Conservation (phyloP, 1,140 invertebrate species). For the Ephestia elutella region DNA sequence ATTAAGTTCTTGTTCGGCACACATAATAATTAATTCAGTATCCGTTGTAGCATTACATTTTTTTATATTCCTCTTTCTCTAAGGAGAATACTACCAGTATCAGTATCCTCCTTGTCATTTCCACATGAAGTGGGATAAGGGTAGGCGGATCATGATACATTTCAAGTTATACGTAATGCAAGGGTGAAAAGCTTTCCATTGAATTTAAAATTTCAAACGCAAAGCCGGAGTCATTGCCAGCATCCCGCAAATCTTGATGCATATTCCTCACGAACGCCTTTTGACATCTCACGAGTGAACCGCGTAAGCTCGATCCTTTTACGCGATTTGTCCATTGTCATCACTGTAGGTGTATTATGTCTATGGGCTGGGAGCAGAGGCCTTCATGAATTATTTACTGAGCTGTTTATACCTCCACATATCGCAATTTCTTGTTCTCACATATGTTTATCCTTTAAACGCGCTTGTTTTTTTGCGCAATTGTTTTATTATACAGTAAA, state of each 20-base stretch:
- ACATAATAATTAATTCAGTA: too few relatives aligned
- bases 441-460: slow-evolving; percentile 18
- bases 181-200: background rate
- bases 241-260: slow-evolving; percentile 45
- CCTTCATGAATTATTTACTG: slow-evolving; percentile 59
- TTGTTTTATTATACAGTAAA: slow-evolving; percentile 18
- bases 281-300: slow-evolving; percentile 47
- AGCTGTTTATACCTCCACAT: slow-evolving; percentile 32
- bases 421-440: slow-evolving; percentile 31
- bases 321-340: slow-evolving; percentile 51
- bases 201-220: background rate
- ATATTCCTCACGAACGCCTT: slow-evolving; percentile 38
- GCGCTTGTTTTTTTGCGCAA: slow-evolving; percentile 3
- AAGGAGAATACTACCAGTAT: too few relatives aligned
- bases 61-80: too few relatives aligned
- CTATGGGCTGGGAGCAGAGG: slow-evolving; percentile 27
- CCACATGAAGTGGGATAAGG: too few relatives aligned
- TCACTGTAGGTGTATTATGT: slow-evolving; percentile 28
- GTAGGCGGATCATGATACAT: too few relatives aligned
- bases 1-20: too few relatives aligned
- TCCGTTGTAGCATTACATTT: too few relatives aligned
- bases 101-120: too few relatives aligned
- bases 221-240: background rate
- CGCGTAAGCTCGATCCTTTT: slow-evolving; percentile 28
- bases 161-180: background rate